Evolutionary conservation across 2,888 invertebrate species (phyloP), one percentile per base, ranked within the genome.

Genomic region (Mimachlamys varia): DNA sequence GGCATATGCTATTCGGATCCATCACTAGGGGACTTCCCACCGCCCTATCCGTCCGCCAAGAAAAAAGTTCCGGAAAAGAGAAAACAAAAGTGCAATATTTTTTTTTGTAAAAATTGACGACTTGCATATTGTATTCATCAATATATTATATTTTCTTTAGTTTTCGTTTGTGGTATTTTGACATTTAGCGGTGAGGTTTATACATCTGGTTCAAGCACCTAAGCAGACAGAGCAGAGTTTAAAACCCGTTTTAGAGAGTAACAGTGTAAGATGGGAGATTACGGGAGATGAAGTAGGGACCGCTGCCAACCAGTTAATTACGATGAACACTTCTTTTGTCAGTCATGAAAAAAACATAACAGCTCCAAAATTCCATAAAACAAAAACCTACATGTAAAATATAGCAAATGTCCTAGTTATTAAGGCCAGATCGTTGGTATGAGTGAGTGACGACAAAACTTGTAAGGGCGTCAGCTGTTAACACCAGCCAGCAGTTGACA

Each of bases 1-100:
- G 98, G 97, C 99, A 99, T 96, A 98, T 98, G 97, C 98, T 98
- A 96, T 98, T 98, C 93, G 98, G 98, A 97, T 99, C 99, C 97
- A 99, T 98, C 95, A 98, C 98, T 96, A 98, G 98, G 97, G 98
- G 98, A 97, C 98, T 98, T 97, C 97, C 97, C 55, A 96, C 96
- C 38, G 97, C 97, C 97, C 97, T 97, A 95, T 76, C 33, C 76
- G 76, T 76, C 76, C 76, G 76, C 76, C 76, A 76, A 76, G 33
- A 76, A 76, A 90, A 88, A 89, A 88, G 89, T 89, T 88, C 90
- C 90, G 91, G 91, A 91, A 88, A 62, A 88, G 27, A 88, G 88
- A 90, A 62, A 90, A 92, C 38, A 90, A 88, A 62, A 90, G 55
- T 88, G 88, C 38, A 15, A 62, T 38, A 89, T 19, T 27, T 50